Percentiles rank a stretch among this genome's conserved stretches.
Evolutionary conservation across 2,888 invertebrate genomes (phyloP).

Genomic region (Spisula subtruncata): DNA sequence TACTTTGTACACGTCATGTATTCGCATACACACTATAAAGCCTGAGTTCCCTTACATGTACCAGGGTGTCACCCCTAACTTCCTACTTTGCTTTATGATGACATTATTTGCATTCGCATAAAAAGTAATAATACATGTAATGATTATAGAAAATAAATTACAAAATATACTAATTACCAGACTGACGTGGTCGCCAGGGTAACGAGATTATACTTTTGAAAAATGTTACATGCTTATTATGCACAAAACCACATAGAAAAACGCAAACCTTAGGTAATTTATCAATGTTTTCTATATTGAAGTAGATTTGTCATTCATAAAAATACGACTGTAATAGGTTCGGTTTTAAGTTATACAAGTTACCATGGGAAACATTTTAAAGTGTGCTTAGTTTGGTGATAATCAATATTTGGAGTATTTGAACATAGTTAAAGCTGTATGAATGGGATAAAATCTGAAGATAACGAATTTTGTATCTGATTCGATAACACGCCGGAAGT

Average conservation of each 20-base stretch:
- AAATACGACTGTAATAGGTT: not conserved
- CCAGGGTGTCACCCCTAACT: too few relatives aligned
- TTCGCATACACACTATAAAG: too few relatives aligned
- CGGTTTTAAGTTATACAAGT: too few relatives aligned
- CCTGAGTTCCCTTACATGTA: too few relatives aligned
- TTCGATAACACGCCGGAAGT: not conserved
- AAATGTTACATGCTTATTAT: not conserved
- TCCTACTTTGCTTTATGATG: too few relatives aligned
- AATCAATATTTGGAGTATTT: not conserved
- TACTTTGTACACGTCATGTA: too few relatives aligned
- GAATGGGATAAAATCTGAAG: not conserved
- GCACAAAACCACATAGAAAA: not conserved
- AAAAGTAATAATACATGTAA: too few relatives aligned
- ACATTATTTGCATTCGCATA: too few relatives aligned
- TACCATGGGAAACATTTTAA: not conserved
- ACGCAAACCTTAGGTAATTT: not conserved
- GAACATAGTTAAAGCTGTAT: not conserved
- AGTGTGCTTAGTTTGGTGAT: not conserved
- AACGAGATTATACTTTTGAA: too few relatives aligned
- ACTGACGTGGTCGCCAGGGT: too few relatives aligned
- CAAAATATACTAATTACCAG: too few relatives aligned
- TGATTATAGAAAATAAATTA: too few relatives aligned
- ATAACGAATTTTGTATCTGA: conserved; percentile 1
- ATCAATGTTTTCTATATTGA: not conserved
- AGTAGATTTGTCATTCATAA: not conserved